Percentiles rank a stretch among this genome's conserved stretches.
phyloP scores from a whole-genome alignment of 2,888 invertebrate species.

The Idaea aversata region DNA sequence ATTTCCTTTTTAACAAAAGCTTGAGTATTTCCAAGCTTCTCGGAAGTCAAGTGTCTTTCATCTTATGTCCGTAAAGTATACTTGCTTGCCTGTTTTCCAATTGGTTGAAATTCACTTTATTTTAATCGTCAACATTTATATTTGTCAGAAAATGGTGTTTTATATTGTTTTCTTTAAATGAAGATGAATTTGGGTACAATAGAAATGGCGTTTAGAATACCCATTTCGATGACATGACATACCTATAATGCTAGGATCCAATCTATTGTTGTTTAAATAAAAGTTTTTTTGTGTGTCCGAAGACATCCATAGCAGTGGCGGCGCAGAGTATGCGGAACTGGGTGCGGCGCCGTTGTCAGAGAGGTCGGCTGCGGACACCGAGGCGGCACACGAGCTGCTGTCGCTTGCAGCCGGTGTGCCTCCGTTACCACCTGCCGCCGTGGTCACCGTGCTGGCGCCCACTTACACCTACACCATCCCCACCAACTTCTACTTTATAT shows the following conservation, averaged over 20 bases:
- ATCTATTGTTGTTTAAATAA: background rate
- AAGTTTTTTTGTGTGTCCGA: background rate
- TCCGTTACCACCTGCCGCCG: conserved; percentile 85
- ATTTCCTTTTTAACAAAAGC: background rate
- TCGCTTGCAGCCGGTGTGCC: conserved; percentile 89
- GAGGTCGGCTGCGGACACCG: conserved; percentile 90
- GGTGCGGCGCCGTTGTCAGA: conserved; percentile 67
- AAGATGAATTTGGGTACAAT: no score
- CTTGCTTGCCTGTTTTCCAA: background rate
- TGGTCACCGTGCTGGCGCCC: conserved; percentile 62
- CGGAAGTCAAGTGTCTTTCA: background rate
- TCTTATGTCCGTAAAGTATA: background rate
- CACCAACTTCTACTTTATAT: conserved; percentile 58
- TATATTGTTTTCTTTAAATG: no score
- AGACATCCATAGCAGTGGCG: conserved; percentile 9
- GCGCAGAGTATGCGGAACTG: conserved; percentile 65
- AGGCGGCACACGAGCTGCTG: conserved; percentile 91
- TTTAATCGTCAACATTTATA: no score
- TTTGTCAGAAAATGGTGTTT: no score
- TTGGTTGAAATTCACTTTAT: no score
- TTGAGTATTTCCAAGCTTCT: background rate
- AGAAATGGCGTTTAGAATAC: no score
- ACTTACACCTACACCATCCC: conserved; percentile 84
- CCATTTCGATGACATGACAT: no score
- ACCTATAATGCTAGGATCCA: no score